These are phyloP conservation scores for Didymodactylos carnosus DNA, from an alignment of 2,888 invertebrate species.

Conservation along the genomic window DNA sequence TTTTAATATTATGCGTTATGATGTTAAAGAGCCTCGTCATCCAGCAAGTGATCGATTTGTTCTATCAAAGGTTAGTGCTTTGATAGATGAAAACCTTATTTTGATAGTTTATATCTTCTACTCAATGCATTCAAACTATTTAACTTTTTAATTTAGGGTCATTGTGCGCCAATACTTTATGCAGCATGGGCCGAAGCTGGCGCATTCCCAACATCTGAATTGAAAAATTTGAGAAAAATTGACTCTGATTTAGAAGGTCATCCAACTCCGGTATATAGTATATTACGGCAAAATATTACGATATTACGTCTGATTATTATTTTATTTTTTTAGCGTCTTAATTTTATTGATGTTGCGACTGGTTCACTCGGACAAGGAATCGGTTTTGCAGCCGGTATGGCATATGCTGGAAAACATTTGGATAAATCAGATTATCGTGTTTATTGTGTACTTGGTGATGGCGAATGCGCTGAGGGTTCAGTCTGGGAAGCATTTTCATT, in stretches of 20 bases:
- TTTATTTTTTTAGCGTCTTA: constrained; percentile 45
- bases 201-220: constrained; percentile 59
- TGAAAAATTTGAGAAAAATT: constrained; percentile 68
- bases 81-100: too few species aligned
- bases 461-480: constrained; percentile 92
- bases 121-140: background rate
- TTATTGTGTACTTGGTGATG: constrained; percentile 86
- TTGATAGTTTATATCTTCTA: too few species aligned
- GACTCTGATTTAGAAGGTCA: constrained; percentile 94
- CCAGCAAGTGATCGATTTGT: constrained; percentile 80
- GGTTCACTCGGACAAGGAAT: constrained; percentile 89
- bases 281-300: too few species aligned
- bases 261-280: constrained; percentile 56
- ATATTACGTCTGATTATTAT: too few species aligned
- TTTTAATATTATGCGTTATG: constrained; percentile 84
- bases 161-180: constrained; percentile 92
- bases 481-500: constrained; percentile 93
- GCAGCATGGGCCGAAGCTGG: constrained; percentile 84
- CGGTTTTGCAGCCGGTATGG: constrained; percentile 77
- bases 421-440: constrained; percentile 69
- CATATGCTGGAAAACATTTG: constrained; percentile 73
- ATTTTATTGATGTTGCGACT: constrained; percentile 93
- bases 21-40: constrained; percentile 61
- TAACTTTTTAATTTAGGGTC: constrained; percentile 58
- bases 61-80: constrained; percentile 65